Evolutionary conservation across 2,888 invertebrate species (phyloP).

Genomic region (Abrostola triplasia): DNA sequence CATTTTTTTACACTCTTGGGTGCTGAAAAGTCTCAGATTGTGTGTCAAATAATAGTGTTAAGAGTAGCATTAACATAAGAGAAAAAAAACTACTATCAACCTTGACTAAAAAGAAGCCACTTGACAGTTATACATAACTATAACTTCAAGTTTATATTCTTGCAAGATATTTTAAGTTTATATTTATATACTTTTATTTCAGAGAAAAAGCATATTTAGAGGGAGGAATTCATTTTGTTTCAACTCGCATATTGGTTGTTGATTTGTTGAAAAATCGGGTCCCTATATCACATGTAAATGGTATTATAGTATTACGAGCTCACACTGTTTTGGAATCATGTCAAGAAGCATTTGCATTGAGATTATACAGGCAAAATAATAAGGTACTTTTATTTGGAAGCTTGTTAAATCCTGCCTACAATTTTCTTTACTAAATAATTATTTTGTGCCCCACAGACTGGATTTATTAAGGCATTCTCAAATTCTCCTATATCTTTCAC

Average conservation of each 20-base stretch:
- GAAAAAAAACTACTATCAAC: too few species aligned
- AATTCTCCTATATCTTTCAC: conserved; percentile 96
- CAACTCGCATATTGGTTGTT: conserved; percentile 97
- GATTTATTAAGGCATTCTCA: conserved; percentile 98
- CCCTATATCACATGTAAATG: conserved; percentile 96
- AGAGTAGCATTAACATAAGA: too few species aligned
- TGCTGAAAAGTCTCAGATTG: too few species aligned
- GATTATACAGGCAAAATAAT: conserved; percentile 97
- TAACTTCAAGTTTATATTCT: too few species aligned
- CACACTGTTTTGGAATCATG: conserved; percentile 96
- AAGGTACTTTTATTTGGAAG: conserved; percentile 87
- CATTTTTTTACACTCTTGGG: too few species aligned
- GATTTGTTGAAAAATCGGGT: conserved; percentile 97
- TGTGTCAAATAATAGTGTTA: too few species aligned
- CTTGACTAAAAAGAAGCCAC: too few species aligned
- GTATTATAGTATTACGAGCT: conserved; percentile 96
- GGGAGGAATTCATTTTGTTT: conserved; percentile 98
- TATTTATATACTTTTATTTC: conserved; percentile 17
- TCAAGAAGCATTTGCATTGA: conserved; percentile 97
- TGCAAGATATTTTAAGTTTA: background rate
- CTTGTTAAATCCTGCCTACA: background rate
- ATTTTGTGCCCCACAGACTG: conserved; percentile 89
- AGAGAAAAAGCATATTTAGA: conserved; percentile 95
- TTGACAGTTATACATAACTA: too few species aligned
- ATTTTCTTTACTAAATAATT: background rate